Percentiles rank a stretch among this genome's conserved stretches.
Conservation (phyloP, 2,113 vertebrate genomes). For the Zootoca vivipara region DNA sequence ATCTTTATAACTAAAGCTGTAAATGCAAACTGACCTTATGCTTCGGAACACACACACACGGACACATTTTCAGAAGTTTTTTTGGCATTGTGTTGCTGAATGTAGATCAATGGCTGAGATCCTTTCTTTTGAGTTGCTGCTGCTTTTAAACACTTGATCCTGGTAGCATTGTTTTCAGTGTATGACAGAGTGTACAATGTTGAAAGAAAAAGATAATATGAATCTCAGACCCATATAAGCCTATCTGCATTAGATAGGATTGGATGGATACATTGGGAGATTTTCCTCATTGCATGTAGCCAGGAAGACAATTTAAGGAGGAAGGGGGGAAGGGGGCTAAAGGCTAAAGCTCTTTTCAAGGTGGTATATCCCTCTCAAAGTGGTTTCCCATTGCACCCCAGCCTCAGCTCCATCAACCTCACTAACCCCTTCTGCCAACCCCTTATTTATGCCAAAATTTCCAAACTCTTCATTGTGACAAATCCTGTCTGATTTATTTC, state of each 20-base stretch:
- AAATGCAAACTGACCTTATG: background rate
- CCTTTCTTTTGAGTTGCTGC: too few species aligned
- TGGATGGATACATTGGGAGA: too few species aligned
- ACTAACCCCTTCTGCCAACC: background rate
- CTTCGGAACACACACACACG: background rate
- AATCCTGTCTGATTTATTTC: background rate
- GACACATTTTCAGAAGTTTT: background rate
- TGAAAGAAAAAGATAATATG: background rate
- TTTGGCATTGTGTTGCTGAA: background rate
- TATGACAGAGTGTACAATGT: background rate
- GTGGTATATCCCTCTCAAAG: background rate
- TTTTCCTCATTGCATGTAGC: too few species aligned
- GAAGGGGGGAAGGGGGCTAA: background rate
- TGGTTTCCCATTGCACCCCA: background rate
- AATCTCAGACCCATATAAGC: background rate
- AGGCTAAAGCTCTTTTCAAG: background rate
- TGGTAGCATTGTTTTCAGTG: background rate
- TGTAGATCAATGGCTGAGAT: background rate
- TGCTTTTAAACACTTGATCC: background rate
- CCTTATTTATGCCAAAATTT: background rate
- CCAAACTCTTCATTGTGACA: background rate
- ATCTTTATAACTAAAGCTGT: background rate
- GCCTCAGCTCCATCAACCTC: too few species aligned
- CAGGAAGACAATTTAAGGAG: background rate
- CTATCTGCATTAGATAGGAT: background rate